Conservation (phyloP, 2,888 invertebrate genomes). For the Mythimna lalbum region DNA sequence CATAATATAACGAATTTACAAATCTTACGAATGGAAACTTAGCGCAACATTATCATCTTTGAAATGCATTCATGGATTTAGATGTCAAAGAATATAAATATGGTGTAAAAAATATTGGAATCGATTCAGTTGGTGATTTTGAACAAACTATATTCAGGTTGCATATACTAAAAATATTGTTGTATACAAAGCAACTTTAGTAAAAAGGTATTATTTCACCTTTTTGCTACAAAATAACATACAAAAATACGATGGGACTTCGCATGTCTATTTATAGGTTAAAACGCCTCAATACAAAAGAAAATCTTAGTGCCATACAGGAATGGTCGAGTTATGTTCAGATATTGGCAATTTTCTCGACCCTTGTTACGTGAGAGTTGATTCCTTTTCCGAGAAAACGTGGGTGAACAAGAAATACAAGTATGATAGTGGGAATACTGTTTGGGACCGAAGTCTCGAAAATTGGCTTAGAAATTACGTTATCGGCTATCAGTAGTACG, state of each 20-base stretch:
- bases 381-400: neutral
- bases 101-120: no score
- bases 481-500: neutral
- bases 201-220: neutral
- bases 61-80: no score
- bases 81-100: no score
- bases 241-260: neutral
- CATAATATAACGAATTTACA: no score
- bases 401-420: neutral
- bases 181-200: neutral
- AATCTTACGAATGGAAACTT: no score
- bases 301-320: neutral
- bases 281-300: neutral
- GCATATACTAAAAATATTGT: no score
- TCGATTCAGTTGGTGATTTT: no score
- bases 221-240: constrained; percentile 6
- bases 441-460: neutral
- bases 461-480: neutral
- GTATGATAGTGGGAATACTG: neutral
- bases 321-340: neutral
- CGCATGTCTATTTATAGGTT: neutral
- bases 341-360: constrained; percentile 29
- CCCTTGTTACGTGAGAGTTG: constrained; percentile 21
- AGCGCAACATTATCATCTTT: no score
- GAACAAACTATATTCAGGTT: no score